Conservation (phyloP, 2,888 invertebrate species). For the Hylaea fasciaria region DNA sequence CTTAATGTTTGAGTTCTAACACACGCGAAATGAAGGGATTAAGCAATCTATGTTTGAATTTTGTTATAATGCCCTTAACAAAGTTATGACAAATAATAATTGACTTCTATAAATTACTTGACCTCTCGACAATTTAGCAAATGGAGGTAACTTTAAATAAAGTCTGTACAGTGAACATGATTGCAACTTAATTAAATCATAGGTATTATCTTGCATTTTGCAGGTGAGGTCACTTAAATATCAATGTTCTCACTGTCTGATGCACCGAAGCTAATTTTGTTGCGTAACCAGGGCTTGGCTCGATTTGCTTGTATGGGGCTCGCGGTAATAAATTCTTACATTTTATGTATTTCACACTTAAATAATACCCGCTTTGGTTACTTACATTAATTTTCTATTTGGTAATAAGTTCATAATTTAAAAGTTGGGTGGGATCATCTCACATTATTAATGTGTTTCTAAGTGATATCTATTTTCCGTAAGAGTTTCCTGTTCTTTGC, state of each 20-base stretch:
- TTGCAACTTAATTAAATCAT: slow-evolving; percentile 38
- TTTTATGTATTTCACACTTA: slow-evolving; percentile 62
- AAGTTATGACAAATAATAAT: slow-evolving; percentile 5
- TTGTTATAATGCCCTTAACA: not conserved
- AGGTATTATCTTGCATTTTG: slow-evolving; percentile 43
- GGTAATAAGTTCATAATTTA: slow-evolving; percentile 27
- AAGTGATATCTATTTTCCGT: not conserved
- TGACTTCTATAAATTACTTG: slow-evolving; percentile 28
- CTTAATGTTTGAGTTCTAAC: slow-evolving; percentile 1
- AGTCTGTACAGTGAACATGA: slow-evolving; percentile 28
- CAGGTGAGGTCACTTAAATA: slow-evolving; percentile 57
- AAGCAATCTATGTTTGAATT: not conserved
- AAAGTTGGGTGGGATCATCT: not conserved
- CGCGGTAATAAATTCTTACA: slow-evolving; percentile 60
- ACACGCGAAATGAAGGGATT: not conserved
- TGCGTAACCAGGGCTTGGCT: slow-evolving; percentile 66
- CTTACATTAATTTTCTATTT: slow-evolving; percentile 42
- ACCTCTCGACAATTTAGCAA: slow-evolving; percentile 30
- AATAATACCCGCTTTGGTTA: slow-evolving; percentile 55
- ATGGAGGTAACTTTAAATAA: slow-evolving; percentile 29
- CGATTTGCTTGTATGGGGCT: slow-evolving; percentile 52
- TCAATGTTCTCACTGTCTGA: slow-evolving; percentile 46
- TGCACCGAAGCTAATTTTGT: slow-evolving; percentile 58
- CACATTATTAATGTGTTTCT: not conserved
- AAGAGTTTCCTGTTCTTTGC: too few species aligned